These are phyloP conservation scores for Ditula angustiorana DNA, from an alignment of 2,888 invertebrate genomes.

Conservation along the genomic window DNA sequence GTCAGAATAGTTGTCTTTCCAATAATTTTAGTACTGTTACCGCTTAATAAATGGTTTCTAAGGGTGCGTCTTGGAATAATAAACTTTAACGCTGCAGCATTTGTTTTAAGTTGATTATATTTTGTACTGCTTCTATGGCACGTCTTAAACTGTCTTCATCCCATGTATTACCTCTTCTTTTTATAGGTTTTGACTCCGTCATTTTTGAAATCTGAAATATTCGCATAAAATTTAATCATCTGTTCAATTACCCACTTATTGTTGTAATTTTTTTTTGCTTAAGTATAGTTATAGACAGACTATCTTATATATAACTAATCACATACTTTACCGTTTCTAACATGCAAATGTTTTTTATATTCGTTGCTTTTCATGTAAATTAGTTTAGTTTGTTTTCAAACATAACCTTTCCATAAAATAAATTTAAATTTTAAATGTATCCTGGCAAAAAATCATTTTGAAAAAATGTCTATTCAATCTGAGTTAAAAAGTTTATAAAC, in stretches of 20 bases:
- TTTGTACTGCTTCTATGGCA: constrained; percentile 49
- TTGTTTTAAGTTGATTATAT: constrained; percentile 44
- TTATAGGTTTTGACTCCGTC: background rate
- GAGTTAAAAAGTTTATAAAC: too few species aligned
- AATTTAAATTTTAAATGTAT: too few species aligned
- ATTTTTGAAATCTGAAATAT: background rate
- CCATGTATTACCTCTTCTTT: constrained; percentile 28
- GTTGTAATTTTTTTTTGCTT: too few species aligned
- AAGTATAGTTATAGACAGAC: too few species aligned
- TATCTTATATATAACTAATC: too few species aligned
- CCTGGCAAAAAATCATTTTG: too few species aligned
- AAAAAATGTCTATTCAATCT: too few species aligned
- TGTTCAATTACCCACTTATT: background rate
- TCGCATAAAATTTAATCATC: background rate
- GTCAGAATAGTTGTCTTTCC: constrained; percentile 45
- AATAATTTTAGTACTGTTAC: constrained; percentile 43
- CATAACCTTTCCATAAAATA: too few species aligned
- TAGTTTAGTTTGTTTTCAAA: too few species aligned
- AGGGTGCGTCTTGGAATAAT: constrained; percentile 49
- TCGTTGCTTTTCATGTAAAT: too few species aligned
- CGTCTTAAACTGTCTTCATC: constrained; percentile 45
- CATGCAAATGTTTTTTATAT: too few species aligned
- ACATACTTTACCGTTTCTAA: too few species aligned
- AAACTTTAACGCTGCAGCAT: constrained; percentile 45
- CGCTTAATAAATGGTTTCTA: constrained; percentile 47